A percentile compares a stretch with the other conserved stretches of the same genome.
Evolutionary conservation across 2,113 vertebrate species (phyloP).

Genomic region (Rhineura floridana): DNA sequence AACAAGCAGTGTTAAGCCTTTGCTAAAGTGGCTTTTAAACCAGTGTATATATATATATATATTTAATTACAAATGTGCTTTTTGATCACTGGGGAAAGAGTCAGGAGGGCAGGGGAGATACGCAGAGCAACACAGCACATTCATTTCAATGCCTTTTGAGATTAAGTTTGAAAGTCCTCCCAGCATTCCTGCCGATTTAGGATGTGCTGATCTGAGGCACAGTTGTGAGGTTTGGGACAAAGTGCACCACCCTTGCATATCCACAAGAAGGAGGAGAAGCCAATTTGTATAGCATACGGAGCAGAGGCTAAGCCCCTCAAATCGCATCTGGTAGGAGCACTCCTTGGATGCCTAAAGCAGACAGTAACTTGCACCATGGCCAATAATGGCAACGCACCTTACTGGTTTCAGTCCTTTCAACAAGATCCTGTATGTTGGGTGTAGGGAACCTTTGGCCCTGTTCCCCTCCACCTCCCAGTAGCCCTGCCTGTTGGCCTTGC

Average conservation of each 20-base stretch:
- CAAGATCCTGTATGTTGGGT: no score
- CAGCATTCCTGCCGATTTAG: not conserved
- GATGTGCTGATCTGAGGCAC: not conserved
- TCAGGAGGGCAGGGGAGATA: not conserved
- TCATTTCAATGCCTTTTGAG: not conserved
- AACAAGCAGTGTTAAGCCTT: not conserved
- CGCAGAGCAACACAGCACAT: not conserved
- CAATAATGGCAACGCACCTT: not conserved
- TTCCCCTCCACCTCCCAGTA: no score
- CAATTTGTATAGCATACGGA: not conserved
- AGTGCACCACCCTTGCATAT: not conserved
- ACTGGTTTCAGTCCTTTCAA: not conserved
- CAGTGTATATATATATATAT: no score
- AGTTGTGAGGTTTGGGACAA: not conserved
- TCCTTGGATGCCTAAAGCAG: not conserved
- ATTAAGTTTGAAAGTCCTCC: not conserved
- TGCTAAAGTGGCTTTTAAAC: not conserved
- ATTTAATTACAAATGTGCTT: not conserved
- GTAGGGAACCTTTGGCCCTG: no score
- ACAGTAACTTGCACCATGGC: no score
- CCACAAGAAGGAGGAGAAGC: not conserved
- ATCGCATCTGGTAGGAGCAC: not conserved
- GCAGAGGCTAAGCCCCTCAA: not conserved
- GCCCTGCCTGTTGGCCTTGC: no score
- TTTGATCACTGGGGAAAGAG: not conserved